phyloP scores from a whole-genome alignment of 2,888 invertebrate genomes.

The Rhamnusium bicolor region DNA sequence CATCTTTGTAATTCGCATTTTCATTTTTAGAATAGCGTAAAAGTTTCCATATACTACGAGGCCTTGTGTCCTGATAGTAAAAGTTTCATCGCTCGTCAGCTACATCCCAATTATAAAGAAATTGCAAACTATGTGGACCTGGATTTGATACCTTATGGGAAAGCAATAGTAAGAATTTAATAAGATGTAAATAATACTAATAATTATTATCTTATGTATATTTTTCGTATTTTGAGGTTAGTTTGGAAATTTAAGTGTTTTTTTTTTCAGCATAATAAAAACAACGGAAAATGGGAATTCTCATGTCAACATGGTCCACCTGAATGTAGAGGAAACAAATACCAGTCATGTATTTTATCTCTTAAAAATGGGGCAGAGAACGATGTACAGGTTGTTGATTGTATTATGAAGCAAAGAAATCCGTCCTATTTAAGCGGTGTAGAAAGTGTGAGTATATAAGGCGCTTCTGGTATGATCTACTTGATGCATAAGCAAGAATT shows the following conservation, averaged over 20 bases:
- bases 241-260: not conserved
- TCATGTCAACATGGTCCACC: conserved; percentile 72
- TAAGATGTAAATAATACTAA: not conserved
- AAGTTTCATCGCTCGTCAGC: conserved; percentile 70
- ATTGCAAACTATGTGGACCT: conserved; percentile 52
- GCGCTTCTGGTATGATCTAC: too few species aligned
- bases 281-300: conserved; percentile 63
- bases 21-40: conserved; percentile 53
- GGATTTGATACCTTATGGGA: conserved; percentile 58
- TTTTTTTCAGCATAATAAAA: conserved; percentile 43
- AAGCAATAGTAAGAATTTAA: conserved; percentile 56
- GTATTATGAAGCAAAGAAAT: conserved; percentile 66
- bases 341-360: conserved; percentile 72
- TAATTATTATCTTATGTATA: not conserved
- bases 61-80: conserved; percentile 74
- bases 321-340: conserved; percentile 73
- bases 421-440: conserved; percentile 48
- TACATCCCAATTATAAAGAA: conserved; percentile 68
- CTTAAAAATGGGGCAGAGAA: conserved; percentile 61
- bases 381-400: conserved; percentile 65
- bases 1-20: too few species aligned
- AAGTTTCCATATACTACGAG: conserved; percentile 74
- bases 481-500: too few species aligned
- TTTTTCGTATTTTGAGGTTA: not conserved
- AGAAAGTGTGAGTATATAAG: conserved; percentile 53